Conservation (phyloP, 2,888 invertebrate genomes). For the Drosophila paranaensis region DNA sequence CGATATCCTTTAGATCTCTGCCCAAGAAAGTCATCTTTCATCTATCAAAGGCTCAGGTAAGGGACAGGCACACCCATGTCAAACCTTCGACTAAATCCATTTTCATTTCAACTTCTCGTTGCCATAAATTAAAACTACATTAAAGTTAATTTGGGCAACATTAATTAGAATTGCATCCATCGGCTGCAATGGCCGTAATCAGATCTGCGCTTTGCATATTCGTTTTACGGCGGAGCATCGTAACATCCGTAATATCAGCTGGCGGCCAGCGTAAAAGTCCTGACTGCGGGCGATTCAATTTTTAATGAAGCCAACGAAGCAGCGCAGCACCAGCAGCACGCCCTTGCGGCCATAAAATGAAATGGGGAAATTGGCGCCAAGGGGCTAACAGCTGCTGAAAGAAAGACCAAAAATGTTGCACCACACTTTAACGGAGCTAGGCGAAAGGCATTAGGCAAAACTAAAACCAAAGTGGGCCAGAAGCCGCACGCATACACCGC, state of each 20-base stretch:
- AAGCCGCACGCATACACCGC: background rate
- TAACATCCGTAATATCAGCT: slow-evolving; percentile 36
- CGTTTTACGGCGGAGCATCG: slow-evolving; percentile 12
- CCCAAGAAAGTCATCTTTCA: background rate
- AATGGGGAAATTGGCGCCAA: slow-evolving; percentile 58
- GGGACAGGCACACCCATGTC: background rate
- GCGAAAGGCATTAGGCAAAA: slow-evolving; percentile 48
- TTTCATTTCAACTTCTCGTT: background rate
- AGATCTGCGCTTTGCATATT: slow-evolving; percentile 37
- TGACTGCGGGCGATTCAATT: slow-evolving; percentile 57
- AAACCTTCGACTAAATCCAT: background rate
- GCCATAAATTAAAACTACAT: background rate
- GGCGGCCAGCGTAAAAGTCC: slow-evolving; percentile 45
- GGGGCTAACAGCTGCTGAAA: slow-evolving; percentile 28
- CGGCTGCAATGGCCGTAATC: background rate
- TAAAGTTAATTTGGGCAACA: background rate
- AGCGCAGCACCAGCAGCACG: slow-evolving; percentile 11
- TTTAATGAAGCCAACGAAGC: slow-evolving; percentile 55
- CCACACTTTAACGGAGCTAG: slow-evolving; percentile 42
- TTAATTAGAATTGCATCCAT: background rate
- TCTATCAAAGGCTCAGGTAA: background rate
- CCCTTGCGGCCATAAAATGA: slow-evolving; percentile 52
- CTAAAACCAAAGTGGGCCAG: slow-evolving; percentile 31
- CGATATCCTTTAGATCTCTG: slow-evolving; percentile 3
- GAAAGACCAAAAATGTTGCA: slow-evolving; percentile 52